Conservation (phyloP, 2,888 invertebrate genomes). For the Ichneumoninae sp. region DNA sequence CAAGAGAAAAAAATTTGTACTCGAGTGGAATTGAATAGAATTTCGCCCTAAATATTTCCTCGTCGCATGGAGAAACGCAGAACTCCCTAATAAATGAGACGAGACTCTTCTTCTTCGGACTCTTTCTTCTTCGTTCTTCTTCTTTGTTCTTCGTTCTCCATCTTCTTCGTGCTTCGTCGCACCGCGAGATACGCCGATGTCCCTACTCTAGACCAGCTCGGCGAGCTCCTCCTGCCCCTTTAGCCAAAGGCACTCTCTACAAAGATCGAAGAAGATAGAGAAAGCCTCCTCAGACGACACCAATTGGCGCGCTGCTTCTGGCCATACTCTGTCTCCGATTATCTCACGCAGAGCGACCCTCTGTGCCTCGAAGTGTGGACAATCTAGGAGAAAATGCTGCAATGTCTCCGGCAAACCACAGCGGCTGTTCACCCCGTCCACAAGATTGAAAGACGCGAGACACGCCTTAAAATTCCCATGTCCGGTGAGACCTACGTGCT, state of each 20-base stretch:
- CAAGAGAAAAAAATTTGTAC: not conserved
- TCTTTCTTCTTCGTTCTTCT: no score
- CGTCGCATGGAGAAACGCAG: no score
- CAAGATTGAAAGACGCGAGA: not conserved
- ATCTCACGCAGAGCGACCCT: not conserved
- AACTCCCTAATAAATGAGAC: no score
- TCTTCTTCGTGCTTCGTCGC: no score
- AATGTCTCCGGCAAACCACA: slow-evolving; percentile 12
- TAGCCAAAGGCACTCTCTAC: not conserved
- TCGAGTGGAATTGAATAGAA: not conserved
- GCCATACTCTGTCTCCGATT: not conserved
- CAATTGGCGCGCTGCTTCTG: not conserved
- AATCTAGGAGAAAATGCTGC: slow-evolving; percentile 22
- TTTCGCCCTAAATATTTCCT: not conserved
- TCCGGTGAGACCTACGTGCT: no score
- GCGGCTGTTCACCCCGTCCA: not conserved
- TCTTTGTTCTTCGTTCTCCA: no score
- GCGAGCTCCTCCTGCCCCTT: not conserved
- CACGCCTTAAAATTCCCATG: not conserved
- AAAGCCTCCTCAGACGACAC: not conserved
- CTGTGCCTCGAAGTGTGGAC: slow-evolving; percentile 11
- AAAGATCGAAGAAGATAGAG: not conserved
- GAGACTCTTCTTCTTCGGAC: no score
- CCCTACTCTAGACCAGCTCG: no score
- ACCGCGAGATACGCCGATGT: no score